phyloP scores from a whole-genome alignment of 2,888 invertebrate species.

The Xestobium rufovillosum region DNA sequence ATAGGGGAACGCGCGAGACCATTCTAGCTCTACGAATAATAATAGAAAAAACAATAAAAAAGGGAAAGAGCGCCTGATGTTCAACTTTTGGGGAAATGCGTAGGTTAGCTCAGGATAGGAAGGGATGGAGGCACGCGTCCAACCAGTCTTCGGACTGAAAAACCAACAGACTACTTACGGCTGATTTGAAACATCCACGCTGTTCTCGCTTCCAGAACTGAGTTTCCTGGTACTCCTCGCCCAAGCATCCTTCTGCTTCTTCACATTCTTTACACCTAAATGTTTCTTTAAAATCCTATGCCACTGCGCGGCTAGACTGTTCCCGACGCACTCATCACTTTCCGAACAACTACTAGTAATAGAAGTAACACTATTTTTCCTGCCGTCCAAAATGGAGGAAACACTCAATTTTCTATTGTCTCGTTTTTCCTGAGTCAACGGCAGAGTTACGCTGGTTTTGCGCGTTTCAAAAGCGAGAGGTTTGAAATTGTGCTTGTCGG shows the following conservation, averaged over 20 bases:
- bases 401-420: slow-evolving; percentile 27
- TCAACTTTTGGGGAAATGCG: too few species aligned
- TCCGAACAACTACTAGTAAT: slow-evolving; percentile 42
- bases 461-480: slow-evolving; percentile 38
- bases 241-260: slow-evolving; percentile 43
- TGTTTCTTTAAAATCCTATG: slow-evolving; percentile 35
- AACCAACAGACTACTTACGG: too few species aligned
- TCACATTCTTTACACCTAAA: slow-evolving; percentile 36
- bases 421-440: slow-evolving; percentile 35
- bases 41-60: too few species aligned
- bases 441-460: slow-evolving; percentile 35
- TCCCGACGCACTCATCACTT: slow-evolving; percentile 33
- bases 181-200: slow-evolving; percentile 20
- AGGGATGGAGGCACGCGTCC: too few species aligned
- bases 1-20: too few species aligned
- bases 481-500: too few species aligned
- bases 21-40: too few species aligned
- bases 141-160: too few species aligned
- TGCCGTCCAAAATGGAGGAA: slow-evolving; percentile 31
- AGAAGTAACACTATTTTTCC: slow-evolving; percentile 41
- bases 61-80: too few species aligned
- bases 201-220: slow-evolving; percentile 33
- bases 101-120: too few species aligned
- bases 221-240: slow-evolving; percentile 40
- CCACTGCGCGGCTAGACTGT: slow-evolving; percentile 34